phyloP scores from a whole-genome alignment of 2,797 vertebrate species.

The Thamnophis elegans region DNA sequence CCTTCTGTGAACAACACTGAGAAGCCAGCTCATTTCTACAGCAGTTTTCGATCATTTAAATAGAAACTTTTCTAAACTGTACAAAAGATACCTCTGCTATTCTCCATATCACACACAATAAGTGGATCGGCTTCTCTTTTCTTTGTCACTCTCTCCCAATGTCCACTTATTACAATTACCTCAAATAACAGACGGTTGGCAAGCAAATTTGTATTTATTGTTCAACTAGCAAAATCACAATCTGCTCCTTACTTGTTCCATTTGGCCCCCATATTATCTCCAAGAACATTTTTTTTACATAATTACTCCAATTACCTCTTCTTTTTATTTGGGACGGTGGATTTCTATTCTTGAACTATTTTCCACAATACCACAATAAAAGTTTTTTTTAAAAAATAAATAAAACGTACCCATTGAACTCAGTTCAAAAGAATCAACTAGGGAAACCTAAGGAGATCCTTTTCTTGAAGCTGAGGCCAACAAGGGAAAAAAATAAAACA shows the following conservation, averaged over 20 bases:
- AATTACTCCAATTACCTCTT: neutral
- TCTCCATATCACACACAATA: neutral
- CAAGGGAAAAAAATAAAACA: too few relatives aligned
- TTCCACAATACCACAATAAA: neutral
- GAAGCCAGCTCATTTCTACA: neutral
- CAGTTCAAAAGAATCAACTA: neutral
- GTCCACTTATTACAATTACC: neutral
- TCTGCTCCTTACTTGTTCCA: neutral
- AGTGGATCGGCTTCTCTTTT: neutral
- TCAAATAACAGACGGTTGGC: neutral
- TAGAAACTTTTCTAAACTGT: neutral
- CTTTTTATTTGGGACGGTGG: neutral
- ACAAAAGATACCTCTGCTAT: neutral
- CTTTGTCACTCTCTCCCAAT: neutral
- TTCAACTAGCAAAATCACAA: neutral
- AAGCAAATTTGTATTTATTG: neutral
- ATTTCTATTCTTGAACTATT: neutral
- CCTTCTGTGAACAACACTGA: too few relatives aligned
- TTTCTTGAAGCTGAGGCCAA: conserved; percentile 15
- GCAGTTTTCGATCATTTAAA: neutral
- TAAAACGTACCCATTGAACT: neutral
- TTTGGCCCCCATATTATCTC: neutral
- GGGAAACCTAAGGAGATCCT: conserved; percentile 4
- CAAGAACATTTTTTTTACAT: neutral
- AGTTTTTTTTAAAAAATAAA: neutral